Evolutionary conservation across 2,888 invertebrate species (phyloP), one percentile per base, ranked within the genome.

Genomic region (Chydorus sphaericus): DNA sequence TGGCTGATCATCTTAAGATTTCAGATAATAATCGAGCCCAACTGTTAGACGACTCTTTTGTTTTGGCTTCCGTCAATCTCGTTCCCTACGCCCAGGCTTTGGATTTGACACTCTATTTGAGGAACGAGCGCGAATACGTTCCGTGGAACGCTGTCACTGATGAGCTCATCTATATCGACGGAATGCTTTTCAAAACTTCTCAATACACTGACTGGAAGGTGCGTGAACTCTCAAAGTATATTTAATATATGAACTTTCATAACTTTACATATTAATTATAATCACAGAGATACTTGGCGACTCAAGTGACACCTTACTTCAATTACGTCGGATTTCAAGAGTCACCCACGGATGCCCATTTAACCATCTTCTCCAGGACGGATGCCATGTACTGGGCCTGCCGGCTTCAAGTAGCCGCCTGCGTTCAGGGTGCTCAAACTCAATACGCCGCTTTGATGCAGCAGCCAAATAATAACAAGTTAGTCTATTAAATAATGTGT

Each of bases 401-500:
- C 61, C 77, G 77, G 60, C 75, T 87, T 58, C 86, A 84, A 16
- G 79, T 83, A 58, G 73, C 75, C 5, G 80, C 81, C 63, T 90
- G 90, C 65, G 73, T 89, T 10, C 72, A 77, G 16, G 81, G 83
- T 56, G 81, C 87, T 0, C 78, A 80, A 4, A 71, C 75, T 11
- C 76, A 82, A 64, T 90, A 84, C 66, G 77, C 81, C 31, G 80
- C 81, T 62, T 88, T 88, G 86, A 80, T 82, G 68, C 72, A 77
- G 56, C 73, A 61, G 31, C 51, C 54, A 14, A 48, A 54, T 3
- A 29, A 20, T 33, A 11, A 29, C 16, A 20, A 54, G 14, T 20
- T 18, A 6, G 36, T 6, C 18, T 23, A 54, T 29, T 26, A 38
- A 54, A 54, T 38, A 2, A 3, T 4, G 6, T n/a, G 1, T 20